These are phyloP conservation scores for Pachypsylla venusta DNA, from an alignment of 1,140 invertebrate genomes.

Conservation along the genomic window DNA sequence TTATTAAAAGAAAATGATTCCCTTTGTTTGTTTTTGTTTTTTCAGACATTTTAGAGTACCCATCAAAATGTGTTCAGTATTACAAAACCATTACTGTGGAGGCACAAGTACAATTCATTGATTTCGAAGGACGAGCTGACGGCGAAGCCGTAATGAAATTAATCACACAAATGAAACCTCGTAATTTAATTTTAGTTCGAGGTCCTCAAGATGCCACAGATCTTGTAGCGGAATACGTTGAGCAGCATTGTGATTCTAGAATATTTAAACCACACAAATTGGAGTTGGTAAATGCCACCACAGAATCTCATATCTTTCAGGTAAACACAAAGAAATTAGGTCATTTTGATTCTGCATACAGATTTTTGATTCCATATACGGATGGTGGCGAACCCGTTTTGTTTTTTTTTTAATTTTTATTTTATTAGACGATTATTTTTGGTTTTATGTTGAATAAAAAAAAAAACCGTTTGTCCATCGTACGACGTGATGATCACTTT, in stretches of 20 bases:
- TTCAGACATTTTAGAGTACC: constrained; percentile 50
- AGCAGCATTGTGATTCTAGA: constrained; percentile 43
- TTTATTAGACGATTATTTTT: no score
- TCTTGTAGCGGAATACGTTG: constrained; percentile 44
- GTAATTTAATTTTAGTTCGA: constrained; percentile 59
- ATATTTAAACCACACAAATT: constrained; percentile 73
- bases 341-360: no score
- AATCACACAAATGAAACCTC: constrained; percentile 67
- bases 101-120: constrained; percentile 83
- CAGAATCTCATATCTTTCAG: constrained; percentile 96
- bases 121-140: constrained; percentile 96
- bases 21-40: no score
- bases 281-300: constrained; percentile 87
- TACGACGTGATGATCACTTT: no score
- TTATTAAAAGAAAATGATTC: no score
- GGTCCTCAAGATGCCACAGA: constrained; percentile 45
- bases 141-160: constrained; percentile 92
- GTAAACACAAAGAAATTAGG: no score
- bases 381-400: no score
- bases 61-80: constrained; percentile 76
- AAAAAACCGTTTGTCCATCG: no score
- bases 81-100: constrained; percentile 61
- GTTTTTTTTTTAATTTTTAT: no score
- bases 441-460: no score
- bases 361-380: no score